phyloP scores from a whole-genome alignment of 2,113 vertebrate genomes.

The Patagioenas fasciata region DNA sequence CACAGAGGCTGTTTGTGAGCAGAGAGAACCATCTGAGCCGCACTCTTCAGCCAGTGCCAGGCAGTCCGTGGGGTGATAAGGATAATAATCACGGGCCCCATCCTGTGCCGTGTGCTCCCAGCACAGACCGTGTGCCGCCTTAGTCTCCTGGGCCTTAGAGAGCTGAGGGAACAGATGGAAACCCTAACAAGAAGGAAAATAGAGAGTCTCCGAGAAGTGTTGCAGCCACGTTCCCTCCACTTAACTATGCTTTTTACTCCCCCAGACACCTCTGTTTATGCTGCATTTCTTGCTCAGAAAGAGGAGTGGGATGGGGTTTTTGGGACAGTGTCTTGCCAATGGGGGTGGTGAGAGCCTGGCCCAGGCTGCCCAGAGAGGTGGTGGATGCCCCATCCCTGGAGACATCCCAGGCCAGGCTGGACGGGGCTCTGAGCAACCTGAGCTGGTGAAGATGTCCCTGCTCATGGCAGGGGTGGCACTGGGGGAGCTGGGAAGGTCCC shows the following conservation, averaged over 20 bases:
- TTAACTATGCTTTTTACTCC: neutral
- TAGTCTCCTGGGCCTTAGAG: neutral
- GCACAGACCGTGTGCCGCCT: rapidly evolving
- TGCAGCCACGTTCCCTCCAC: neutral
- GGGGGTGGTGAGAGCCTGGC: too few relatives aligned
- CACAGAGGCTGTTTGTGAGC: neutral
- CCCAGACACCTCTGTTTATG: neutral
- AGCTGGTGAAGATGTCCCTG: too few relatives aligned
- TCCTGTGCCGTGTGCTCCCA: neutral
- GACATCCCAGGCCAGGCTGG: too few relatives aligned
- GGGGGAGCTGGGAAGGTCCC: too few relatives aligned
- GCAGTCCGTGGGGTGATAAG: neutral
- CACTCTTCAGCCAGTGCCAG: neutral
- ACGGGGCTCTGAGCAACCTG: too few relatives aligned
- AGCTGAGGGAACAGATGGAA: neutral
- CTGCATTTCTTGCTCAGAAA: neutral
- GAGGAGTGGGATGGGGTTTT: neutral
- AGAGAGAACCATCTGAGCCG: neutral
- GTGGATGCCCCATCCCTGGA: too few relatives aligned
- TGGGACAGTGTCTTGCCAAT: neutral
- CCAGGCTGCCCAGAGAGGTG: too few relatives aligned
- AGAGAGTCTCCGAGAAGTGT: neutral
- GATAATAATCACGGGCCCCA: rapidly evolving
- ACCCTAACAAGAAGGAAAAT: neutral
- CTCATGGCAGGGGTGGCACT: too few relatives aligned